Base-by-base conservation (phyloP, 2,113 vertebrate genomes). In the Microcebus ravelobensis region DNA sequence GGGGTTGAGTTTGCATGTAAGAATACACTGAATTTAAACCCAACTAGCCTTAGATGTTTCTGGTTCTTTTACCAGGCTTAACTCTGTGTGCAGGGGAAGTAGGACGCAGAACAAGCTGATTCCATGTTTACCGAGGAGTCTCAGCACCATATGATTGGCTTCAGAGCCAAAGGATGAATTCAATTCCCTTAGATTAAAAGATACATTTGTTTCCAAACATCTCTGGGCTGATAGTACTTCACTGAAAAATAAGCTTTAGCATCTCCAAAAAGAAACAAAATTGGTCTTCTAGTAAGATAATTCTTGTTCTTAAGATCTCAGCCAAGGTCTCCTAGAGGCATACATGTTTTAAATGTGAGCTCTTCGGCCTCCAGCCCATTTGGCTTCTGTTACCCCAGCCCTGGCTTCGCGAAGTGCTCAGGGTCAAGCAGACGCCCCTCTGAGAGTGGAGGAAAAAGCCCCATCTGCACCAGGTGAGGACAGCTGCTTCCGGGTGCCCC, bases 401-500 rank as follows among this genome's bases (percentile, higher is more conserved):
- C 0, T 80, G 95, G 80, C 70, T 91, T 93, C 39, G 87, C 67
- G 77, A 91, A 87, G 94, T 90, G 57, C 79, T 97, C 80, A 73
- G 91, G 81, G 95, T 95, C 73, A 87, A 81, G 73, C 48, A 87
- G 36, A 97, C 94, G 92, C 82, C 97, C 93, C 90, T 96, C 97
- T 23, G 90, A 86, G 94, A 86, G 94, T 59, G 39, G 87, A 45
- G 52, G 83, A 68, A 88, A 96, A 84, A 84, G 83, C 20, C 88
- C 94, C 94, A 65, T 61, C 67, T 29, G 87, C 92, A 61, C 63
- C 76, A 1, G 68, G 96, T 96, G 97, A 96, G 88, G 98, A 96
- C 96, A 97, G 97, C 85, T 97, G 97, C 91, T 97, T 81, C 92
- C 83, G 96, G 95, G 89, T 36, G 83, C 76, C 83, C 97, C 83